These are phyloP conservation scores for Pterophyllum scalare DNA, from an alignment of 2,113 vertebrate genomes.

Conservation along the genomic window DNA sequence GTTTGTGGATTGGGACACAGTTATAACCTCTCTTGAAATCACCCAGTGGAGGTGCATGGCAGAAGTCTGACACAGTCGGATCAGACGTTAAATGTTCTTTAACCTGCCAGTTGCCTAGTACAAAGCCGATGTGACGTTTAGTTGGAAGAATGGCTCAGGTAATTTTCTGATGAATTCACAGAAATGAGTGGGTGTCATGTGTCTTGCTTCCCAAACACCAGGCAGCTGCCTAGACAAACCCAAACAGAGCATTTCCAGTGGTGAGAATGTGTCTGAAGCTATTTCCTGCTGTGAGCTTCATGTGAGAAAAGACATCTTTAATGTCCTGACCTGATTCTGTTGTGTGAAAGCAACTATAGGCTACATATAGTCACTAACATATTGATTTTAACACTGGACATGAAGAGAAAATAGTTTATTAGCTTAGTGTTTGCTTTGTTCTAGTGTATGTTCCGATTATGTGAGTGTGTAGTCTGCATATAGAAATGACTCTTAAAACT, in stretches of 20 bases:
- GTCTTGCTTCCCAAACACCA: background rate
- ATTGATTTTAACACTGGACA: background rate
- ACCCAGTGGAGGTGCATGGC: background rate
- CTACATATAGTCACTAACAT: background rate
- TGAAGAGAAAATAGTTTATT: background rate
- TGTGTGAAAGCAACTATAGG: background rate
- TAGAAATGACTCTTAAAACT: no score
- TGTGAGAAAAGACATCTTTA: constrained; percentile 1
- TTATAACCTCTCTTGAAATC: background rate
- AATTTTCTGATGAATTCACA: constrained; percentile 3
- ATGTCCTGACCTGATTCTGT: background rate
- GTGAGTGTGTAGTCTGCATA: background rate
- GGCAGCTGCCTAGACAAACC: constrained; percentile 5
- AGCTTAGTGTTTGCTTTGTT: constrained; percentile 1
- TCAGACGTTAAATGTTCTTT: background rate
- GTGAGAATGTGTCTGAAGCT: background rate
- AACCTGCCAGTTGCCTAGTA: background rate
- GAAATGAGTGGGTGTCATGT: background rate
- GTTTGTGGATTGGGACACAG: background rate
- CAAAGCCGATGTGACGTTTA: background rate
- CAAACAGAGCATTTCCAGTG: background rate
- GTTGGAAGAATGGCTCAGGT: background rate
- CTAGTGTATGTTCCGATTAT: background rate
- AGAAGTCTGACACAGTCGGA: background rate
- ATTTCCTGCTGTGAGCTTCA: constrained; percentile 1